phyloP scores from a whole-genome alignment of 2,797 vertebrate species.

The Hypotaenidia okinawae region DNA sequence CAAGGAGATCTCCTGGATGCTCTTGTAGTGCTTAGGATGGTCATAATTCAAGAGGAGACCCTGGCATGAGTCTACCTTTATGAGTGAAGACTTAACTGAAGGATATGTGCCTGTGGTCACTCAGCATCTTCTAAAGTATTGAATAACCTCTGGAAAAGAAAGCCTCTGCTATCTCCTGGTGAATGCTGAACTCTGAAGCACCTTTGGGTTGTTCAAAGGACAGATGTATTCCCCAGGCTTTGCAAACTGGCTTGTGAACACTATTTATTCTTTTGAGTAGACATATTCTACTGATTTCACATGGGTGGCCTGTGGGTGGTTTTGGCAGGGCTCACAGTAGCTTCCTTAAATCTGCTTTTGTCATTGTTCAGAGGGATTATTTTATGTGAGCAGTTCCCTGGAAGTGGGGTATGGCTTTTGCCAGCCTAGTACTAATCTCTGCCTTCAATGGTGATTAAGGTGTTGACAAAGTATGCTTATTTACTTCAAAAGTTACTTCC shows the following conservation, averaged over 20 bases:
- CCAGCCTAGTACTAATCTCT: background rate
- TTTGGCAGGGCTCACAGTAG: background rate
- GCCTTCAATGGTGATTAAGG: background rate
- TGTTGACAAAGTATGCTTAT: background rate
- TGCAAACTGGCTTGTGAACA: background rate
- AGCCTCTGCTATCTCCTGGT: background rate
- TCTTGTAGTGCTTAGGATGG: background rate
- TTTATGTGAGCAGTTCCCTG: background rate
- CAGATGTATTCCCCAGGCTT: background rate
- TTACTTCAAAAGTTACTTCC: background rate
- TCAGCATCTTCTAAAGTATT: background rate
- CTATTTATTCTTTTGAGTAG: background rate
- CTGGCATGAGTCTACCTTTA: background rate
- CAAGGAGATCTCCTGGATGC: background rate
- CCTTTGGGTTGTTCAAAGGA: background rate
- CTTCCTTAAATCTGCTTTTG: background rate
- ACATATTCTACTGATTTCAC: background rate
- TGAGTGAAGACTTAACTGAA: background rate
- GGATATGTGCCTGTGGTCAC: fast-evolving
- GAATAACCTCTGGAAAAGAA: background rate
- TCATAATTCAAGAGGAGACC: background rate
- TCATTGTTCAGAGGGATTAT: background rate
- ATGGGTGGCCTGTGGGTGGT: background rate
- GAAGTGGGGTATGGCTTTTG: background rate
- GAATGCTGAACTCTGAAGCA: background rate